Percentiles rank a stretch among this genome's conserved stretches.
Evolutionary conservation across 2,113 vertebrate genomes (phyloP).

Genomic region (Ophiodon elongatus): DNA sequence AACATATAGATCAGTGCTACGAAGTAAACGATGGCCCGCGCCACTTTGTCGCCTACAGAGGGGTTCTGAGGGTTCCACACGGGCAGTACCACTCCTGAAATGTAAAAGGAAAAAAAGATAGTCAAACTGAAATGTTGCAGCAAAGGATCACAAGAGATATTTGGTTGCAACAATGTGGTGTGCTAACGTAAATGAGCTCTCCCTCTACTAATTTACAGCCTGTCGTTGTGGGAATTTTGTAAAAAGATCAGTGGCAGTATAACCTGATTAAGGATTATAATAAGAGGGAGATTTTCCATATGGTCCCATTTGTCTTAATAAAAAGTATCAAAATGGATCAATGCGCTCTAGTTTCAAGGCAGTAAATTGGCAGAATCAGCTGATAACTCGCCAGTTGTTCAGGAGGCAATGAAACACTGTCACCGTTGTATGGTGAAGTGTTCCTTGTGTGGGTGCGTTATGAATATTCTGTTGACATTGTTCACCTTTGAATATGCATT

Average conservation of each 20-base stretch:
- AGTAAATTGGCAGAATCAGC: conserved; percentile 5
- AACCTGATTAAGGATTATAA: conserved; percentile 40
- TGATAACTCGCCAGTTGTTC: conserved; percentile 3
- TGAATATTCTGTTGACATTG: conserved; percentile 30
- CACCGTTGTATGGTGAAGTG: background rate
- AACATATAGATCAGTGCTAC: conserved; percentile 90
- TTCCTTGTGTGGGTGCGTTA: background rate
- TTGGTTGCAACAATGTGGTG: background rate
- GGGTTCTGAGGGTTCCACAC: conserved; percentile 89
- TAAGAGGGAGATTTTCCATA: conserved; percentile 21
- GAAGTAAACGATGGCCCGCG: conserved; percentile 89
- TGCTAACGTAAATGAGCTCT: conserved; percentile 2
- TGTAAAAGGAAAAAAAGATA: background rate
- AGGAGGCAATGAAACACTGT: background rate
- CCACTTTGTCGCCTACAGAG: conserved; percentile 88
- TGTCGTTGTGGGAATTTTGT: conserved; percentile 2
- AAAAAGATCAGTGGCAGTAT: background rate
- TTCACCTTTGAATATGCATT: conserved; percentile 4
- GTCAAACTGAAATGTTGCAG: background rate
- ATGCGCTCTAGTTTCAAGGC: background rate
- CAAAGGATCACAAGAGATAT: background rate
- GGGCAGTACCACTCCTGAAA: conserved; percentile 85
- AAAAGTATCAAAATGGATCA: conserved; percentile 25
- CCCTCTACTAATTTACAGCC: background rate
- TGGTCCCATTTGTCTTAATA: conserved; percentile 22